Base-by-base conservation (phyloP, 2,797 vertebrate genomes). In the Gallinago stenura region DNA sequence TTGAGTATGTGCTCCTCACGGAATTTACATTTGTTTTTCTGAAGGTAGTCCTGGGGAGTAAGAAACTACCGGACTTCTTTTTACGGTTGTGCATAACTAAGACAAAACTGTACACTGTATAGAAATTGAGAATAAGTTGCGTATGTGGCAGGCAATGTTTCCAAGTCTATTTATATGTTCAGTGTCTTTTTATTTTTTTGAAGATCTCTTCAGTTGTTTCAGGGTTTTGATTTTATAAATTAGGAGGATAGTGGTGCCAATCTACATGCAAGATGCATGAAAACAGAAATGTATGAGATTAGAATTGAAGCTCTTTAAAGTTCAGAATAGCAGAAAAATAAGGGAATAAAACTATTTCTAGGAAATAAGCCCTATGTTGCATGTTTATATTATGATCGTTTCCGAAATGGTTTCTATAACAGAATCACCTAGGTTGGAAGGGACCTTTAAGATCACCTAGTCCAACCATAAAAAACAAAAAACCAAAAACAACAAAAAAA, bases 71-170 rank as follows among this genome's bases (percentile, higher is more conserved):
- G 1, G 37, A 13, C 41, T 24, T 94, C 51, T 73, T 87, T 37
- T 51, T 46, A 24, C 0, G 1, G 33, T n/a, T 48, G 26, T 4
- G 0, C 10, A 3, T 70, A 41, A 35, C 30, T 60, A 22, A 66
- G 46, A 46, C 30, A 56, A 51, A 88, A 92, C 37, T 35, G 28
- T 65, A 16, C 15, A 7, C 20, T 54, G 13, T 37, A 24, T 43
- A 54, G 82, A 85, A 75, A 62, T 4, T 39, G 31, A 54, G 48
- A 58, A 57, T 57, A 51, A 69, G 28, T 35, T 82, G 37, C 15
- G 14, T n/a, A 30, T 41, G 18, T 65, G 73, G 35, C n/a, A 73
- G 46, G 28, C 33, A 15, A 15, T 58, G 22, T 50, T 71, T 70
- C 56, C 78, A 14, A 73, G 12, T 39, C 56, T 78, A 12, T 60